Percentiles rank a stretch among this genome's conserved stretches.
Conservation (phyloP, 2,888 invertebrate species). For the Cosmia trapezina region DNA sequence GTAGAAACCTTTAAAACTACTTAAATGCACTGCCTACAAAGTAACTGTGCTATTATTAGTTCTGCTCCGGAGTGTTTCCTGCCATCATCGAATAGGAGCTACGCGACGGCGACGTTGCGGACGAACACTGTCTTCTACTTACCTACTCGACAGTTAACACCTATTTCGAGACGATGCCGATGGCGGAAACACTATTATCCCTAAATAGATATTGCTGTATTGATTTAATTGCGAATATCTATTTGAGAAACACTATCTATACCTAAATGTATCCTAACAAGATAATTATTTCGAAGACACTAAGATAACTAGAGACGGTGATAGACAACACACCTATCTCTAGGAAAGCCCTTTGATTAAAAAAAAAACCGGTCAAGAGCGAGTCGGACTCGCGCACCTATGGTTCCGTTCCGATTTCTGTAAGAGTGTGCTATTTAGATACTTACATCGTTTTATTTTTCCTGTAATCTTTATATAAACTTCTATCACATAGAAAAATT, state of each 20-base stretch:
- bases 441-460: too few species aligned
- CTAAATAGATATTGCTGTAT: neutral
- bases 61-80: neutral
- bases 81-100: constrained; percentile 11
- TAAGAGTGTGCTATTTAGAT: too few species aligned
- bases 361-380: too few species aligned
- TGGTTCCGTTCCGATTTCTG: too few species aligned
- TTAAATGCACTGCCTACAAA: neutral
- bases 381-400: too few species aligned
- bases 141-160: constrained; percentile 29
- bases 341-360: neutral
- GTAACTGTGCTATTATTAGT: constrained; percentile 22
- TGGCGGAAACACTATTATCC: neutral
- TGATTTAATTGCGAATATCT: neutral
- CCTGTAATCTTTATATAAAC: too few species aligned
- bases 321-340: neutral
- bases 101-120: constrained; percentile 1
- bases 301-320: neutral
- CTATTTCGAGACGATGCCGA: constrained; percentile 18
- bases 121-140: constrained; percentile 41
- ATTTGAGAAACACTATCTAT: neutral
- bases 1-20: neutral
- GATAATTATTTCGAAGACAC: neutral
- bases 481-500: too few species aligned
- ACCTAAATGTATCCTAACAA: neutral